Evolutionary conservation across 2,888 invertebrate genomes (phyloP).

Genomic region (Buathra laborator): DNA sequence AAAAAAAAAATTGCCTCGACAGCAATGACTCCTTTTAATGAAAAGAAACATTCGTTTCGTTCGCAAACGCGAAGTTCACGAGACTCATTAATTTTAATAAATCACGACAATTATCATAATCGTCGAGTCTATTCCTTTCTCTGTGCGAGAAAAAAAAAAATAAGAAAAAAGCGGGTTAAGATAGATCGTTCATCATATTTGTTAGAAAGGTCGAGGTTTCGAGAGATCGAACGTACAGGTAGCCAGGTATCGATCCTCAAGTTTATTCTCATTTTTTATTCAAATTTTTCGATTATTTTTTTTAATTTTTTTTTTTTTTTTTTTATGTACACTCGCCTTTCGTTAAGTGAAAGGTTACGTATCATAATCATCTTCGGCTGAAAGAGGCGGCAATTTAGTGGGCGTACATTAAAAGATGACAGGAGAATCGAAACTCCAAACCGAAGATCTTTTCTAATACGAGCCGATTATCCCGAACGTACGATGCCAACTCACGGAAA

Average conservation of each 20-base stretch:
- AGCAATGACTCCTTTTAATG: background rate
- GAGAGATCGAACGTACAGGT: background rate
- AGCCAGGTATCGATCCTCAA: too few relatives aligned
- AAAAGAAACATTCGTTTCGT: conserved; percentile 2
- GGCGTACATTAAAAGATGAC: conserved; percentile 9
- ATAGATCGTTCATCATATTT: background rate
- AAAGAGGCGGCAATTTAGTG: conserved; percentile 20
- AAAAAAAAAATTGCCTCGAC: conserved; percentile 22
- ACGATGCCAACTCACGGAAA: conserved; percentile 7
- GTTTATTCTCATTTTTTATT: too few relatives aligned
- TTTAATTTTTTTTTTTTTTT: background rate
- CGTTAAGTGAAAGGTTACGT: conserved; percentile 46
- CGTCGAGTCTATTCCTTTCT: conserved; percentile 2
- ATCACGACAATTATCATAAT: conserved; percentile 24
- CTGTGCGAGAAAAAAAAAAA: background rate
- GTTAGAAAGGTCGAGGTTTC: conserved; percentile 27
- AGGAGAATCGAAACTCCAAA: background rate
- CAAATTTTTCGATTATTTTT: background rate
- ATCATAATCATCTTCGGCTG: background rate
- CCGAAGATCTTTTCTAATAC: background rate
- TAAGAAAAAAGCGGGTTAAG: background rate
- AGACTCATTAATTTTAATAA: conserved; percentile 37
- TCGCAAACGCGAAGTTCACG: conserved; percentile 11
- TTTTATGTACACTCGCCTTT: background rate
- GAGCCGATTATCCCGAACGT: background rate